Evolutionary conservation across 37 sponge, comb jelly and placozoan genomes (phyloP), one percentile per base, ranked within the genome.

Genomic region (Mnemiopsis leidyi): DNA sequence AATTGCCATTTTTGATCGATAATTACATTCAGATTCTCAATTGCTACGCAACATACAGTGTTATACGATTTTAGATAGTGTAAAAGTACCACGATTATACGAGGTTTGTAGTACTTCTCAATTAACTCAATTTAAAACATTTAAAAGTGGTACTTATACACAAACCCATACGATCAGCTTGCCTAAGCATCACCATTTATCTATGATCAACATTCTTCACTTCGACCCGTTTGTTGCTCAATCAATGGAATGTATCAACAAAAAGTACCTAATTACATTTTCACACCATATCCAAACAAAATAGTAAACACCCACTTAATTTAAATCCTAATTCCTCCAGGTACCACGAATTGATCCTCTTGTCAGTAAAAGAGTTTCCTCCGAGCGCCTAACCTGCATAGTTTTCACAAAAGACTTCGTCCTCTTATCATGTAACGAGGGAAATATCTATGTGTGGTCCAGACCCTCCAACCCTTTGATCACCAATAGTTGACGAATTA

Each of bases 311-410:
- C n/a, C n/a, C n/a, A n/a, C n/a, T n/a, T n/a, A n/a, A n/a, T 48
- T 48, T 48, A 48, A 48, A 18, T 18, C 5, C 7, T 71, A 5
- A 18, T 5, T 71, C 20, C 21, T 71, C 18, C 79, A 92, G 75
- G 75, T 92, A 38, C 93, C 93, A 23, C 13, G 71, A 5, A 94
- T 98, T 0, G 95, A 96, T 34, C 96, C 99, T 16, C 93, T 96
- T 48, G 95, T 98, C 28, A 92, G 82, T 30, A 95, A 96, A 76
- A 77, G 93, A 68, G 92, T 97, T 24, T 93, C 94, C 73, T 83
- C 93, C 0, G 99, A 98, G 48, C 92, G 97, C 93, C 93, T 98
- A 23, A 95, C 97, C 1, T 94, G 83, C 28, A 73, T 98, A 20
- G 92, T 83, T 35, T 97, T 98, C 69, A 92, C 94, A 0, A 93